Percentiles rank a stretch among this genome's conserved stretches.
Conservation (phyloP, 2,113 vertebrate species). For the Struthidea cinerea region DNA sequence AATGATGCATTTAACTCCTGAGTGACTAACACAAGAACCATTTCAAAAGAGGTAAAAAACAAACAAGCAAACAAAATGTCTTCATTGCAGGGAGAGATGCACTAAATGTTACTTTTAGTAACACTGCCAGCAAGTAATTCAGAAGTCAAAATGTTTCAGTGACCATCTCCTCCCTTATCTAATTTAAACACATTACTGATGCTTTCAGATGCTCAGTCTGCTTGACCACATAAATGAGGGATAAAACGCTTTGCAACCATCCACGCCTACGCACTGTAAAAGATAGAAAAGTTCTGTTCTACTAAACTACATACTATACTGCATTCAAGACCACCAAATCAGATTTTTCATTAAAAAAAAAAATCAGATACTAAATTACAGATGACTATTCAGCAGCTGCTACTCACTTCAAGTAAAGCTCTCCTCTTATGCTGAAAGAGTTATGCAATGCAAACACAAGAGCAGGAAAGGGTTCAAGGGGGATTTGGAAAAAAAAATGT, state of each 20-base stretch:
- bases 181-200: background rate
- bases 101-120: background rate
- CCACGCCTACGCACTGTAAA: background rate
- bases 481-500: background rate
- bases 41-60: background rate
- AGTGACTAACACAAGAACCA: background rate
- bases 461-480: background rate
- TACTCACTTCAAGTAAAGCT: background rate
- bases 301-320: slow-evolving; percentile 4
- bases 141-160: background rate
- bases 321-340: slow-evolving; percentile 29
- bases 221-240: background rate
- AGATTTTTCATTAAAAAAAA: slow-evolving; percentile 29
- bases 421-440: background rate
- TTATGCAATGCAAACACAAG: background rate
- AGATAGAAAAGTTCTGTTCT: slow-evolving; percentile 37
- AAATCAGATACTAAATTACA: slow-evolving; percentile 14
- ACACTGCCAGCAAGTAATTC: background rate
- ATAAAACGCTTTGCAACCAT: background rate
- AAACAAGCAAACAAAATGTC: background rate
- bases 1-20: slow-evolving; percentile 29
- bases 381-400: slow-evolving; percentile 39
- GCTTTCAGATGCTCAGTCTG: background rate
- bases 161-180: background rate
- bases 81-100: background rate